Conservation (phyloP, 2,797 vertebrate genomes). For the Channallabes apus region DNA sequence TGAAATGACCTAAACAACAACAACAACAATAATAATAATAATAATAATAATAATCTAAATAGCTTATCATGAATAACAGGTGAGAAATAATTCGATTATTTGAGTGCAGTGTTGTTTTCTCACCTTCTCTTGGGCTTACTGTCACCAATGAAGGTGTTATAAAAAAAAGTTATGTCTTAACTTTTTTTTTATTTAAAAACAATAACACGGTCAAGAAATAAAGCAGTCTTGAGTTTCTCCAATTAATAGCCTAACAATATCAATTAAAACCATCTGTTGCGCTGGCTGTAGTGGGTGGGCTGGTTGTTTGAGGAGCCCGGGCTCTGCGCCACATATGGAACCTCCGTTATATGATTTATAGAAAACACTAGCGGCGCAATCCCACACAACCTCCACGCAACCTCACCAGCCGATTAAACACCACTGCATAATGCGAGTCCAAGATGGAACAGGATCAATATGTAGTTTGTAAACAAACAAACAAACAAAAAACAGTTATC, state of each 20-base stretch:
- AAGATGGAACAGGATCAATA: not conserved
- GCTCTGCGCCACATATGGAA: slow-evolving; percentile 65
- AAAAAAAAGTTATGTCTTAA: not conserved
- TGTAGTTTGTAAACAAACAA: no score
- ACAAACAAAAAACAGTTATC: slow-evolving; percentile 30
- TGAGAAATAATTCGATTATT: not conserved
- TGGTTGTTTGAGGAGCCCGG: slow-evolving; percentile 57
- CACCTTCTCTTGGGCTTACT: not conserved
- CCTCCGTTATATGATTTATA: slow-evolving; percentile 62
- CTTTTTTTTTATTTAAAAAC: not conserved
- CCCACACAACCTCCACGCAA: slow-evolving; percentile 7
- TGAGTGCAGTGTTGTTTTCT: not conserved
- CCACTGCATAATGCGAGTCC: slow-evolving; percentile 1
- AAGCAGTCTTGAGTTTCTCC: not conserved
- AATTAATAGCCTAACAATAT: slow-evolving; percentile 15
- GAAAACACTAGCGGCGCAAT: slow-evolving; percentile 26
- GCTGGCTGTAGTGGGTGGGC: slow-evolving; percentile 53
- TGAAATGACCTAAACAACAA: not conserved
- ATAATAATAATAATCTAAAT: not conserved
- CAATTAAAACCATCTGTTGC: slow-evolving; percentile 2
- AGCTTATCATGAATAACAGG: not conserved
- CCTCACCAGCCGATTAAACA: slow-evolving; percentile 8
- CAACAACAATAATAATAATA: not conserved
- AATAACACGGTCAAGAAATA: not conserved
- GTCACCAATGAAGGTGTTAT: not conserved